Base-by-base conservation (phyloP, 1,140 invertebrate genomes). In the Zeugodacus cucurbitae region DNA sequence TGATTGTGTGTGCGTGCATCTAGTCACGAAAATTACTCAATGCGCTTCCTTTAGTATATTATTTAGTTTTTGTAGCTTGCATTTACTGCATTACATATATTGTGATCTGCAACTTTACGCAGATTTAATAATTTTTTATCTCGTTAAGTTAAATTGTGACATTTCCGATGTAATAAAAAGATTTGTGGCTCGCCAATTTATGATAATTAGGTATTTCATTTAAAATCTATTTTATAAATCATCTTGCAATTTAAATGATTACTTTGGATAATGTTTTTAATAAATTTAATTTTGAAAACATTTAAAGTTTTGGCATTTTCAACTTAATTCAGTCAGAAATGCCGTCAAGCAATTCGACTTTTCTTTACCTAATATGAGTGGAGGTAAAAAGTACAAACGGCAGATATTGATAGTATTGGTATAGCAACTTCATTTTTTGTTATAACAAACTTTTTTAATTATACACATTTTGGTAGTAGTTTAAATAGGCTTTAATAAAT, bases 21-120 rank as follows among this genome's bases (percentile, higher is more conserved):
- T 82, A 82, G 74, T 82, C 74, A 82, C 3, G 11, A 11, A n/a
- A 82, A 41, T 82, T 82, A 22, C 41, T 82, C 22, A 82, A 82
- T 54, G 34, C 70, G 70, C 70, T 74, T 74, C 70, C 34, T 74
- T 74, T 82, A 82, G 34, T 48, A 44, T 70, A 34, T 70, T 3
- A 17, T 3, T 14, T 4, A 70, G 26, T 37, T 70, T 74, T 22
- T 41, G 22, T 74, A 20, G 32, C 17, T 82, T 82, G 41, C 74
- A 82, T 78, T 78, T 78, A 78, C 26, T 82, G n/a, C 22, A 82
- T 48, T 82, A 0, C 20, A 48, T 82, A 54, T 82, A 48, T 82
- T 82, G 11, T 82, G 41, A 82, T 82, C 34, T 41, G 37, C 34
- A 74, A 74, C 34, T 26, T 41, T 17, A 74, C 22, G 70, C 17